A percentile compares a stretch with the other conserved stretches of the same genome.
Conservation (phyloP, 2,888 invertebrate genomes). For the Tanypteryx hageni region DNA sequence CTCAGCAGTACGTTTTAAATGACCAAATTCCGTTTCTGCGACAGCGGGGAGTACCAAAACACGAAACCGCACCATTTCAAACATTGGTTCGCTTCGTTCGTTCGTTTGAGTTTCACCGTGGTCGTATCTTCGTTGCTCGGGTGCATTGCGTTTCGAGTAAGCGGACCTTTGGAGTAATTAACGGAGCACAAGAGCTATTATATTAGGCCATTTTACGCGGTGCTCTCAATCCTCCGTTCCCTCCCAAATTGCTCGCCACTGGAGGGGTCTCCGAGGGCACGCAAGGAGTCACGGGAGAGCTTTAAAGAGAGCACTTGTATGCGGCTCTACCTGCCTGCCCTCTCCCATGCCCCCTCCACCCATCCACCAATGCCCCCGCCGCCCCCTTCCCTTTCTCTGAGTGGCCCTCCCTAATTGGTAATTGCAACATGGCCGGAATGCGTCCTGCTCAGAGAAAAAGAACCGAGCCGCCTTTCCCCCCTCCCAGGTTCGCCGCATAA, state of each 20-base stretch:
- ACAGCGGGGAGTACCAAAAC: too few relatives aligned
- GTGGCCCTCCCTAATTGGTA: constrained; percentile 57
- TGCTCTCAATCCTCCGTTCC: not conserved
- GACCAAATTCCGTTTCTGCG: too few relatives aligned
- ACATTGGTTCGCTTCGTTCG: too few relatives aligned
- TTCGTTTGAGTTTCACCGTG: too few relatives aligned
- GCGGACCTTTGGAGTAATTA: not conserved
- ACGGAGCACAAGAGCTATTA: constrained; percentile 3
- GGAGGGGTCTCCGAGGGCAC: not conserved
- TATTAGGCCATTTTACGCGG: constrained; percentile 22
- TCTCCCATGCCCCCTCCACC: not conserved
- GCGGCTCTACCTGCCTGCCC: not conserved
- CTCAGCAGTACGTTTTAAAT: too few relatives aligned
- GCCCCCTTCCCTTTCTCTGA: not conserved
- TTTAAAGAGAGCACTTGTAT: not conserved
- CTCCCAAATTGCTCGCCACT: not conserved
- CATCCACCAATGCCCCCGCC: not conserved
- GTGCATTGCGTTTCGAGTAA: not conserved
- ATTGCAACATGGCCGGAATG: constrained; percentile 48
- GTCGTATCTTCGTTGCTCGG: too few relatives aligned
- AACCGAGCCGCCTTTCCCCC: not conserved
- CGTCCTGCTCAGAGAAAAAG: not conserved
- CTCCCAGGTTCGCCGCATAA: not conserved
- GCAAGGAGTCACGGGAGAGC: not conserved
- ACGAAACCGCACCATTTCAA: too few relatives aligned